Conservation (phyloP, 2,113 vertebrate species). For the Tapirus terrestris region DNA sequence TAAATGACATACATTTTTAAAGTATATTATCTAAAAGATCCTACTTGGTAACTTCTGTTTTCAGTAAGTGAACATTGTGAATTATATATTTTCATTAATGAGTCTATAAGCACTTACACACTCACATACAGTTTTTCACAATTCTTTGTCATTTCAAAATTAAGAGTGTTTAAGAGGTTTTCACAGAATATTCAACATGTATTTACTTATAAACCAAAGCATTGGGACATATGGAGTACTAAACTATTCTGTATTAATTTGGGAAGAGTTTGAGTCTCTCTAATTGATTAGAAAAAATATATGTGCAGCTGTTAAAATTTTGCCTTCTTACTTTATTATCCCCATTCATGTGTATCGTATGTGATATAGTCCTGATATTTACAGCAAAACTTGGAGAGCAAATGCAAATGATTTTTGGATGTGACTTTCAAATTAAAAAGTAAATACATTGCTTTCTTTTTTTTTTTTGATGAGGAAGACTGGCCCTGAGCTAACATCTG, state of each 20-base stretch:
- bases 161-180: background rate
- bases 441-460: background rate
- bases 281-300: background rate
- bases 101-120: background rate
- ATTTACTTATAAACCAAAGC: slow-evolving; percentile 13
- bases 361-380: background rate
- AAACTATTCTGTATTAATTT: background rate
- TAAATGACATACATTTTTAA: background rate
- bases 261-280: background rate
- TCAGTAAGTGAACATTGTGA: background rate
- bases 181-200: background rate
- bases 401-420: background rate
- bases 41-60: background rate
- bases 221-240: background rate
- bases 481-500: too few relatives aligned
- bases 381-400: background rate
- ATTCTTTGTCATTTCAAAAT: background rate
- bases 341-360: background rate
- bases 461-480: too few relatives aligned
- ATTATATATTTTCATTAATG: background rate
- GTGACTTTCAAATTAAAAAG: background rate
- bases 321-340: background rate
- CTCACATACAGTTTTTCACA: background rate
- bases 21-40: background rate
- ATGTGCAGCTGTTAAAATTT: background rate